Percentiles rank a stretch among this genome's conserved stretches.
Conservation (phyloP, 2,797 vertebrate genomes). For the Rhinophrynus dorsalis region DNA sequence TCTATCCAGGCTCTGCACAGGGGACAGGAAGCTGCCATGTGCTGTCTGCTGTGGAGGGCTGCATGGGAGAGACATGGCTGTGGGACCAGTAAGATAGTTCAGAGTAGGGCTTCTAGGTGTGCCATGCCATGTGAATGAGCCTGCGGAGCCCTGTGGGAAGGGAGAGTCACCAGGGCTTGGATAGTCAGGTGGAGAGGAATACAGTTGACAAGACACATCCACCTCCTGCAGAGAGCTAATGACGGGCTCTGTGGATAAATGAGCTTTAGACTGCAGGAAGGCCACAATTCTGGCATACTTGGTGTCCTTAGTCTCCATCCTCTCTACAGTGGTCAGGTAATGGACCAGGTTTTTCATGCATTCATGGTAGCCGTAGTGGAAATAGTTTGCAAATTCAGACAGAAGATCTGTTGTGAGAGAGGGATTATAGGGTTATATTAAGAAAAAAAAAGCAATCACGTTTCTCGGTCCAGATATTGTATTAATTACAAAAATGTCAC, state of each 20-base stretch:
- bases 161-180: slow-evolving; percentile 74
- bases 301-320: slow-evolving; percentile 95
- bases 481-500: too few species aligned
- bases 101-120: slow-evolving; percentile 76
- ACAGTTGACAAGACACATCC: slow-evolving; percentile 82
- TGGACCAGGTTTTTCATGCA: slow-evolving; percentile 98
- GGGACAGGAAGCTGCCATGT: slow-evolving; percentile 80
- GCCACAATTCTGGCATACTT: slow-evolving; percentile 96
- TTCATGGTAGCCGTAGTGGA: slow-evolving; percentile 96
- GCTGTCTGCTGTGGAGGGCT: slow-evolving; percentile 81
- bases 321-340: slow-evolving; percentile 94
- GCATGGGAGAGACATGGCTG: slow-evolving; percentile 72
- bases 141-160: slow-evolving; percentile 77
- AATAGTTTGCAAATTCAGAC: slow-evolving; percentile 97
- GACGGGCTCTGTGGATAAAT: slow-evolving; percentile 80
- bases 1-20: slow-evolving; percentile 85
- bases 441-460: too few species aligned
- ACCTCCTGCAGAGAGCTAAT: slow-evolving; percentile 80
- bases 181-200: slow-evolving; percentile 77
- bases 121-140: slow-evolving; percentile 79
- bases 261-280: slow-evolving; percentile 93
- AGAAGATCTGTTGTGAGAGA: slow-evolving; percentile 80
- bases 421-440: too few species aligned
- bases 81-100: slow-evolving; percentile 70
- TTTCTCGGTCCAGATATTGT: too few species aligned